These are phyloP conservation scores for Caenorhabditis afra DNA, from an alignment of 2,888 invertebrate species.

Conservation along the genomic window DNA sequence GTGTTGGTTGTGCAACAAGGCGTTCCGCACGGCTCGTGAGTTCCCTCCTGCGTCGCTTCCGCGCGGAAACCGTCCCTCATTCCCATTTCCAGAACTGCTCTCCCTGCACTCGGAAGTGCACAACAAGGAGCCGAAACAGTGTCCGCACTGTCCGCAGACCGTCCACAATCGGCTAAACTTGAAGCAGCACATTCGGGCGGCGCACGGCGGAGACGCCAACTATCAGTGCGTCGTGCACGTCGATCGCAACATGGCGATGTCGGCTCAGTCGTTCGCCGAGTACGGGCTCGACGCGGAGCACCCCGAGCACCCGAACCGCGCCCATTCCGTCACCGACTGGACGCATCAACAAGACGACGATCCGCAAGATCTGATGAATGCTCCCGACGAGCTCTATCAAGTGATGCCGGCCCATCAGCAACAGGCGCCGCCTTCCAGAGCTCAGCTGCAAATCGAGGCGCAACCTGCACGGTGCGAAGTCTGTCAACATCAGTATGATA, in stretches of 20 bases:
- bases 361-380: neutral
- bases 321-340: slow-evolving; percentile 58
- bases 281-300: slow-evolving; percentile 47
- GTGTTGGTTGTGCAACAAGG: slow-evolving; percentile 68
- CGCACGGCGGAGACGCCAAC: slow-evolving; percentile 40
- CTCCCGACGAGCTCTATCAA: neutral
- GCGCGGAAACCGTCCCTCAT: neutral
- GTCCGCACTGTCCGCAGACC: slow-evolving; percentile 54
- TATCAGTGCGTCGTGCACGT: slow-evolving; percentile 52
- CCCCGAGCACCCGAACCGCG: slow-evolving; percentile 20
- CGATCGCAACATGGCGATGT: slow-evolving; percentile 49
- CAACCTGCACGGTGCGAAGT: slow-evolving; percentile 59
- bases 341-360: slow-evolving; percentile 20
- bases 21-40: slow-evolving; percentile 64
- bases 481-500: slow-evolving; percentile 61
- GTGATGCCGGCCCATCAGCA: neutral
- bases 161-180: slow-evolving; percentile 52
- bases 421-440: neutral
- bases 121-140: slow-evolving; percentile 57
- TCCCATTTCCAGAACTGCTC: slow-evolving; percentile 56
- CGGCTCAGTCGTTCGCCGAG: slow-evolving; percentile 59
- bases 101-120: slow-evolving; percentile 61
- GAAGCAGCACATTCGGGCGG: slow-evolving; percentile 46
- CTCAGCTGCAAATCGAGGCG: slow-evolving; percentile 1
- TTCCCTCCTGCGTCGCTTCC: neutral